These are phyloP conservation scores for Malacoraja senta DNA, from an alignment of 2,797 vertebrate genomes.

Conservation along the genomic window DNA sequence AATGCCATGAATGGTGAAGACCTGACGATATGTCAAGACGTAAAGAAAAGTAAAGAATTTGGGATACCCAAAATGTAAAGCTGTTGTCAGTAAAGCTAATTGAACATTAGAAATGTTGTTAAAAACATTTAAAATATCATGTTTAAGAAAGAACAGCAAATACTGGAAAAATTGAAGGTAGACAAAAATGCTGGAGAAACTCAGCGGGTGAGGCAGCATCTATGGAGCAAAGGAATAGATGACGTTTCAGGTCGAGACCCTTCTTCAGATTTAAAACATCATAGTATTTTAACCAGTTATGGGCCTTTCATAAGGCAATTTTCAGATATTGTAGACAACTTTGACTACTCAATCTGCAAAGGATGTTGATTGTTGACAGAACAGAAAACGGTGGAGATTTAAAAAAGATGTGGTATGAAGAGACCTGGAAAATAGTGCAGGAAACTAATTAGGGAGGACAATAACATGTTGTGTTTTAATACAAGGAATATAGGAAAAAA, in stretches of 20 bases:
- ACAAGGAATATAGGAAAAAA: too few species aligned
- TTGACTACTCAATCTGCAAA: not conserved
- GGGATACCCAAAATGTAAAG: not conserved
- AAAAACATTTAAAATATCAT: not conserved
- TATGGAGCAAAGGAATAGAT: too few species aligned
- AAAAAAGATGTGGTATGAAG: too few species aligned
- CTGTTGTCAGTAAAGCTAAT: not conserved
- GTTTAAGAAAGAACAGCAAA: too few species aligned
- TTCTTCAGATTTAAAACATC: not conserved
- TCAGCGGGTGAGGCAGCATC: too few species aligned
- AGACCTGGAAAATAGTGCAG: too few species aligned
- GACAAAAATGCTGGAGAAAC: too few species aligned
- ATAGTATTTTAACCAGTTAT: not conserved
- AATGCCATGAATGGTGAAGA: not conserved
- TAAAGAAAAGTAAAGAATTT: not conserved
- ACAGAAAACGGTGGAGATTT: not conserved
- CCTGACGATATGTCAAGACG: not conserved
- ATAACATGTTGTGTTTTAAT: too few species aligned
- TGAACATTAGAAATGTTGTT: not conserved
- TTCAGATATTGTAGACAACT: not conserved
- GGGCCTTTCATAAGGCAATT: not conserved
- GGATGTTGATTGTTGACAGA: not conserved
- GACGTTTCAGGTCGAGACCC: too few species aligned
- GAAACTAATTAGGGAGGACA: too few species aligned
- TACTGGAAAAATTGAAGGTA: too few species aligned